Evolutionary conservation across 2,113 vertebrate species (phyloP), one percentile per base, ranked within the genome.

Genomic region (Leucoraja erinaceus): DNA sequence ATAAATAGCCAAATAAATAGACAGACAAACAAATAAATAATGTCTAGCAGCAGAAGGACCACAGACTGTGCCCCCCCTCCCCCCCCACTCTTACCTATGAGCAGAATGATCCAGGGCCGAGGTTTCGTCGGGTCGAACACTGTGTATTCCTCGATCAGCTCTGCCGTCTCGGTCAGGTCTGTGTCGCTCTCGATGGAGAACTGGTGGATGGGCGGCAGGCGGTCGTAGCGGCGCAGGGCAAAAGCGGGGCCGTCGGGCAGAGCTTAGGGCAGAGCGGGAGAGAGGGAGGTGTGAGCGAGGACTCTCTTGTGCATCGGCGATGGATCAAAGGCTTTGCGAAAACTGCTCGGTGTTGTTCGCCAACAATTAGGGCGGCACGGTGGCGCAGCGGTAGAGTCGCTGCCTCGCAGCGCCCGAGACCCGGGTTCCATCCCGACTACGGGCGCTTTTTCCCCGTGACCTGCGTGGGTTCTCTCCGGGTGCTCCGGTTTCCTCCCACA

Each of bases 111-210:
- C 96, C 99, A 99, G 79, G 99, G 99, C 63, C 98, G 96, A 0
- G 98, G 97, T 94, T 97, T 97, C 75, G 96, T 95, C 0, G 99
- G 98, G 93, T 99, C 99, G 54, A 99, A 99, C 59, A 99, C 98
- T 76, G 99, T 98, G 0, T 99, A 99, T 93, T 99, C 99, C 94
- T 99, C 98, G 84, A 99, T 99, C 77, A 99, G 96, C 95, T 99
- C 99, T 0, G 99, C 98, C 0, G 98, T 99, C 96, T 99, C 99
- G 0, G 98, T 98, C 93, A 99, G 97, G 94, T 99, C 99, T 0
- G 98, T 99, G 95, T 99, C 99, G 31, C 99, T 99, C 95, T 99
- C 99, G 84, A 99, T 99, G 63, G 99, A 99, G 94, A 99, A 99
- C 95, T 99, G 99, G 93, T 98, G 98, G 95, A 99, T 99, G 54